Conservation (phyloP, 2,797 vertebrate genomes). For the Sebastes goodei region DNA sequence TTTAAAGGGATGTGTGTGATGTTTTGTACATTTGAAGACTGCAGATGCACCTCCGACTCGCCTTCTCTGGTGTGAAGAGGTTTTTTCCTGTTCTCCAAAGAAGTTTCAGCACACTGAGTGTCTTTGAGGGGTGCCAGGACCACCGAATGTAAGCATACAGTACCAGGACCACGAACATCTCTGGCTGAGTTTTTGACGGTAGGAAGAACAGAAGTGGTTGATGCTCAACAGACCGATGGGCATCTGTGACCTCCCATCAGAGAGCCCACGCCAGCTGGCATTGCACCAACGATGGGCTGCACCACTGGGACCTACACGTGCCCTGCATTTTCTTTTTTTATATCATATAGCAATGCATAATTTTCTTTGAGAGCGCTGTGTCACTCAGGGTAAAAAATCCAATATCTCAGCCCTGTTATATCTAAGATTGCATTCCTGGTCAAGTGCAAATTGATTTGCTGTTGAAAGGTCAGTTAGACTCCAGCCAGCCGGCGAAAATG, state of each 20-base stretch:
- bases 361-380: neutral
- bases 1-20: neutral
- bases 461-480: constrained; percentile 44
- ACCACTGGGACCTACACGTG: rapidly evolving
- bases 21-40: neutral
- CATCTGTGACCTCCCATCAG: neutral
- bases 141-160: neutral
- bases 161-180: neutral
- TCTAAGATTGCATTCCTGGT: constrained; percentile 33
- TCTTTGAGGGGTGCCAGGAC: neutral
- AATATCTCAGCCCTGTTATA: constrained; percentile 1
- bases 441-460: constrained; percentile 51
- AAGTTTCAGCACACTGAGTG: too few species aligned
- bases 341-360: neutral
- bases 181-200: neutral
- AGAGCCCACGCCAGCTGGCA: neutral
- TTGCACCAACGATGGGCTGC: too few species aligned
- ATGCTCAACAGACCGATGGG: neutral
- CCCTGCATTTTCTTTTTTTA: neutral
- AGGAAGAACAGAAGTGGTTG: neutral
- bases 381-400: neutral
- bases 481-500: constrained; percentile 21
- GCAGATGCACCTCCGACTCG: too few species aligned
- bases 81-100: too few species aligned
- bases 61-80: too few species aligned